These are phyloP conservation scores for Neoseiulus cucumeris DNA, from an alignment of 1,140 invertebrate species.

Conservation along the genomic window DNA sequence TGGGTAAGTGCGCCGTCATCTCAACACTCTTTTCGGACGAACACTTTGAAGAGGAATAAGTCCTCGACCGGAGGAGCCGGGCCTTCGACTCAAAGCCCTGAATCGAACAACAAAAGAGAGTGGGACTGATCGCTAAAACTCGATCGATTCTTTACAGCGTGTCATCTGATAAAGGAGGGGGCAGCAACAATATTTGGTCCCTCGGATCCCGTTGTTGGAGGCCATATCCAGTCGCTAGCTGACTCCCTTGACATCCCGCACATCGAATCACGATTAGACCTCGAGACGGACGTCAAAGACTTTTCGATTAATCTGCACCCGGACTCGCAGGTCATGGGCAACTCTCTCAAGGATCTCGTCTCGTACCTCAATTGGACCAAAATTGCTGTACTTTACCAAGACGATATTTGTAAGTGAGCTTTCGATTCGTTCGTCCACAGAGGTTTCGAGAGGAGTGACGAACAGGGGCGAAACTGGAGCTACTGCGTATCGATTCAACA, in stretches of 20 bases:
- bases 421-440: background rate
- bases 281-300: slow-evolving; percentile 35
- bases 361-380: slow-evolving; percentile 74
- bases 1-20: slow-evolving; percentile 39
- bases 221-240: slow-evolving; percentile 71
- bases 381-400: slow-evolving; percentile 80
- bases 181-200: slow-evolving; percentile 75
- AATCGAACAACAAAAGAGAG: too few relatives aligned
- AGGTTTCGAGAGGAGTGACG: background rate
- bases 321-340: slow-evolving; percentile 54
- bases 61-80: too few relatives aligned
- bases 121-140: background rate
- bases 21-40: too few relatives aligned
- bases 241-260: slow-evolving; percentile 69
- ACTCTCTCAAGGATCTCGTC: slow-evolving; percentile 66
- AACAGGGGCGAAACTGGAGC: too few relatives aligned
- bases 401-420: slow-evolving; percentile 46
- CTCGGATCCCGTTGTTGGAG: slow-evolving; percentile 52
- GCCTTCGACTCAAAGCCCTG: too few relatives aligned
- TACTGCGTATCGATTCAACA: too few relatives aligned
- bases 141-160: slow-evolving; percentile 39
- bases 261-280: slow-evolving; percentile 43
- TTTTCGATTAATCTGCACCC: slow-evolving; percentile 80
- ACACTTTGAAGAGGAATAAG: too few relatives aligned
- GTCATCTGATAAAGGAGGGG: slow-evolving; percentile 58